Evolutionary conservation across 2,888 invertebrate species (phyloP).

Genomic region (Mantis religiosa): DNA sequence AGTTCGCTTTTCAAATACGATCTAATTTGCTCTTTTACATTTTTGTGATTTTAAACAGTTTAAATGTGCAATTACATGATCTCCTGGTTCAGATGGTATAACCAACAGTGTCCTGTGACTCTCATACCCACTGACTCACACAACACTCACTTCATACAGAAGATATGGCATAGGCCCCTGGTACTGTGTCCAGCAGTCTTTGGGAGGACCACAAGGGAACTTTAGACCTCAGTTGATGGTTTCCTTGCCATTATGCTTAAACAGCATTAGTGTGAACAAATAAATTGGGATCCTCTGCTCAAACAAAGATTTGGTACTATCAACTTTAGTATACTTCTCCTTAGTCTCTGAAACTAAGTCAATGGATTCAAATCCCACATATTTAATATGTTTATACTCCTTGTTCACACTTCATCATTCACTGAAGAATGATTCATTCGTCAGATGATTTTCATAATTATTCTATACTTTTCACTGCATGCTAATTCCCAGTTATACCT

Average conservation of each 20-base stretch:
- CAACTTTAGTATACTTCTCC: too few relatives aligned
- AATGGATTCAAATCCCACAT: background rate
- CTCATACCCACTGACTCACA: slow-evolving; percentile 10
- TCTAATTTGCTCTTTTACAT: background rate
- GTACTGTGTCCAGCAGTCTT: slow-evolving; percentile 9
- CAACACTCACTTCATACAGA: slow-evolving; percentile 1
- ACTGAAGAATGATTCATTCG: background rate
- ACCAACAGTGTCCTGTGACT: slow-evolving; percentile 21
- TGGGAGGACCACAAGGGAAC: background rate
- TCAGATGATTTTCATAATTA: background rate
- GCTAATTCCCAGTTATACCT: background rate
- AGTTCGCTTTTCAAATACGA: background rate
- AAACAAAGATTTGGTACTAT: too few relatives aligned
- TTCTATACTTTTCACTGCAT: background rate
- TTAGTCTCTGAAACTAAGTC: background rate
- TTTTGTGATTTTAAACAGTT: background rate
- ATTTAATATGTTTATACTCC: background rate
- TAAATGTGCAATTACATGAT: background rate
- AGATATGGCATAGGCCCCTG: background rate
- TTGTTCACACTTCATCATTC: background rate
- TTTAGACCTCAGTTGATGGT: background rate
- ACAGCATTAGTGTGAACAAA: too few relatives aligned
- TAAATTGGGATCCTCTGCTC: too few relatives aligned
- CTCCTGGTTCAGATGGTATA: slow-evolving; percentile 19
- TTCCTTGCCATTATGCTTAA: too few relatives aligned